Conservation (phyloP, 2,797 vertebrate species). For the Manis crassicaudata region DNA sequence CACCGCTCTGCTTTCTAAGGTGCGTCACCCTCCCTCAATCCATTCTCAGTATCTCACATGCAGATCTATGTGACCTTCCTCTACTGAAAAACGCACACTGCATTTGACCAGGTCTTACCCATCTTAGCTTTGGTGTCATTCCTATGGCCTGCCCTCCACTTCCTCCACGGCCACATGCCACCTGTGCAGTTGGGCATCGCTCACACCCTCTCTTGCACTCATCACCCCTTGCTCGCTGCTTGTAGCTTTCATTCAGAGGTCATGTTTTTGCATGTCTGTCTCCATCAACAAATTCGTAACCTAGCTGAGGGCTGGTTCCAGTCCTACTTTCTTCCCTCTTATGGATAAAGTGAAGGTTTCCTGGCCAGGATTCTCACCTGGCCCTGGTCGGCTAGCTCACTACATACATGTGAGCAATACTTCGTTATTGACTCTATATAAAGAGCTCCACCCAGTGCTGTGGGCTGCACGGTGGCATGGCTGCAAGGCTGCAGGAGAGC, state of each 20-base stretch:
- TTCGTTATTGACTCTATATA: too few relatives aligned
- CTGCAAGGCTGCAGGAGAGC: too few relatives aligned
- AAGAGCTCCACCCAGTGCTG: too few relatives aligned
- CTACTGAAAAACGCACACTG: not conserved
- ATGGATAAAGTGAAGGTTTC: not conserved
- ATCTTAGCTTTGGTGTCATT: not conserved
- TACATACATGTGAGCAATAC: too few relatives aligned
- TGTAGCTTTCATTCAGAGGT: not conserved
- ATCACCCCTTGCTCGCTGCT: too few relatives aligned
- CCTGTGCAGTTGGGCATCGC: accelerated
- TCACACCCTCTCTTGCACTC: not conserved
- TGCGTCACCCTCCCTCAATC: not conserved
- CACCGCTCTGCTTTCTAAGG: not conserved
- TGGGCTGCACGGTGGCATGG: too few relatives aligned
- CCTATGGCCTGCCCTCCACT: not conserved
- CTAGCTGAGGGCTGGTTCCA: not conserved
- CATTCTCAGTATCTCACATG: not conserved
- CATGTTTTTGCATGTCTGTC: not conserved
- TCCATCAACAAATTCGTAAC: not conserved
- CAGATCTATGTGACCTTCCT: not conserved
- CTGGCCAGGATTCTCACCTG: too few relatives aligned
- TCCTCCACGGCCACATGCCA: not conserved
- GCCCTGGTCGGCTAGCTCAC: too few relatives aligned
- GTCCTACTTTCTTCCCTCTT: not conserved
- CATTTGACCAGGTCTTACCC: not conserved